phyloP scores from a whole-genome alignment of 2,797 vertebrate genomes.

The Tachyglossus aculeatus region DNA sequence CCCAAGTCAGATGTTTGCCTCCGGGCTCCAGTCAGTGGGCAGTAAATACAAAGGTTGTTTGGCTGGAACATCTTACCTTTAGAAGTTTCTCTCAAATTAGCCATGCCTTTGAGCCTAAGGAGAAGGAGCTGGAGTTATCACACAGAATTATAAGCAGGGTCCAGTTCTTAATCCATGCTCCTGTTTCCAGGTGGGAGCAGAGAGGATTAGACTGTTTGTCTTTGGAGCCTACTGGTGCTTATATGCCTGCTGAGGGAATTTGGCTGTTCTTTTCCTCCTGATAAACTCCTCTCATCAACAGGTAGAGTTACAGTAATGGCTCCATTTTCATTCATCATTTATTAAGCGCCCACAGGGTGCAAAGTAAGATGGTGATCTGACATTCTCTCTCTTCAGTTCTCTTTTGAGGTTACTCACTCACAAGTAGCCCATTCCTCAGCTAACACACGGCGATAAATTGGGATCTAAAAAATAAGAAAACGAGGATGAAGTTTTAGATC shows the following conservation, averaged over 20 bases:
- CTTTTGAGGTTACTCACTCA: too few species aligned
- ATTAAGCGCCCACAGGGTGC: background rate
- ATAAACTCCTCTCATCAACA: too few species aligned
- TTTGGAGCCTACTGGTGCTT: background rate
- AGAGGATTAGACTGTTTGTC: background rate
- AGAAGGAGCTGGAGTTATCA: background rate
- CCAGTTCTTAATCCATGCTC: background rate
- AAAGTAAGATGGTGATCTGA: background rate
- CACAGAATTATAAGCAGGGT: slow-evolving; percentile 1
- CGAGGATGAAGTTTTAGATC: slow-evolving; percentile 43
- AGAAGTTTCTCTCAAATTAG: slow-evolving; percentile 15
- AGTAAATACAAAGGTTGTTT: slow-evolving; percentile 4
- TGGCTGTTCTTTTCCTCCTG: too few species aligned
- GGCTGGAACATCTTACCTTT: slow-evolving; percentile 24
- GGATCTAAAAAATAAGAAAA: slow-evolving; percentile 55
- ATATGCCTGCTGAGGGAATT: background rate
- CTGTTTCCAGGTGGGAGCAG: background rate
- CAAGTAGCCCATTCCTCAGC: too few species aligned
- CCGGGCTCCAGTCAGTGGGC: slow-evolving; percentile 34
- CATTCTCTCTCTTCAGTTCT: background rate
- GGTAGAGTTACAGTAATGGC: background rate
- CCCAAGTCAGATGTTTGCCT: slow-evolving; percentile 33
- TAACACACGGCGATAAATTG: slow-evolving; percentile 45
- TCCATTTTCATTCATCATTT: slow-evolving; percentile 17
- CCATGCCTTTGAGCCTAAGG: background rate